phyloP scores from a whole-genome alignment of 2,113 vertebrate genomes.

The Potamarius usumacintae region DNA sequence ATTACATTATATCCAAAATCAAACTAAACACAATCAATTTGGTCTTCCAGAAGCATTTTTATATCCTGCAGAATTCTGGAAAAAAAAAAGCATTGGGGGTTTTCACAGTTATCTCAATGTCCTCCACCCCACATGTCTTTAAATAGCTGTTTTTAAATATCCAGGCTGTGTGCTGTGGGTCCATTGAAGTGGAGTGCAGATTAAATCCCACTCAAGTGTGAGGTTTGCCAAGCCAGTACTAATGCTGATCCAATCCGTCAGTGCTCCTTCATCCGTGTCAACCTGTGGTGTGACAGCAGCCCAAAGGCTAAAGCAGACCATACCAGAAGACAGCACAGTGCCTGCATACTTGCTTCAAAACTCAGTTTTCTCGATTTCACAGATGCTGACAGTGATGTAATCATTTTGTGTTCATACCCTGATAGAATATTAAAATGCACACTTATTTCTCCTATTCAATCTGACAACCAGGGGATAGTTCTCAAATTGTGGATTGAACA shows the following conservation, averaged over 20 bases:
- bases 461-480: not conserved
- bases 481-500: not conserved
- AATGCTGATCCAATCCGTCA: slow-evolving; percentile 31
- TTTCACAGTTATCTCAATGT: slow-evolving; percentile 14
- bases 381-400: not conserved
- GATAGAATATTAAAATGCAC: slow-evolving; percentile 14
- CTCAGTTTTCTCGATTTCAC: not conserved
- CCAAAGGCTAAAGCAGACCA: slow-evolving; percentile 1
- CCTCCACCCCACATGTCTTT: not conserved
- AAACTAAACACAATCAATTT: not conserved
- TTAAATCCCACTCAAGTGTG: slow-evolving; percentile 33
- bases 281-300: not conserved
- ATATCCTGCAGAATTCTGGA: not conserved
- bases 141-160: slow-evolving; percentile 29
- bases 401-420: not conserved
- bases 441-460: not conserved
- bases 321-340: not conserved
- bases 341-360: not conserved
- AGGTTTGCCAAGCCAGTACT: slow-evolving; percentile 27
- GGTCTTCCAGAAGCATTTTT: not conserved
- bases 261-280: slow-evolving; percentile 31
- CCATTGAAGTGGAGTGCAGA: slow-evolving; percentile 21
- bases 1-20: slow-evolving; percentile 1
- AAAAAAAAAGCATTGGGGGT: not conserved
- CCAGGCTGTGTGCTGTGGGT: slow-evolving; percentile 4